Evolutionary conservation across 2,113 vertebrate genomes (phyloP).

Genomic region (Phasianus colchicus): DNA sequence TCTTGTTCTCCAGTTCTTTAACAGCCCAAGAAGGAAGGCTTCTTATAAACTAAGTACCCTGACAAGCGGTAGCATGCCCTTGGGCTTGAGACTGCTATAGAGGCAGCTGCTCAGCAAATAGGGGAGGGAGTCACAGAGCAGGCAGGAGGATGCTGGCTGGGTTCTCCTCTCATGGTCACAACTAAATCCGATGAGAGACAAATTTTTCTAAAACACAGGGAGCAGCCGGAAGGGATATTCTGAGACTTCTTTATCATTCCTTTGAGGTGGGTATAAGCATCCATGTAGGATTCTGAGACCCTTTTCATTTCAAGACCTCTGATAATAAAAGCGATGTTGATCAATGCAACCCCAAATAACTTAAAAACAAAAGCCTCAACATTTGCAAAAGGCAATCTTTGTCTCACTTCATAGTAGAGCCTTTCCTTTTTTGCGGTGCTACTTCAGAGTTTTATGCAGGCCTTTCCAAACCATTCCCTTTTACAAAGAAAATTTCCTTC

Average conservation of each 20-base stretch:
- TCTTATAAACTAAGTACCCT: neutral
- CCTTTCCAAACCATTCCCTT: neutral
- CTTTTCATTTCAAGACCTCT: neutral
- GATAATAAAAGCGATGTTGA: neutral
- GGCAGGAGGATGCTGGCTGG: neutral
- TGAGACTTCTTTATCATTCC: neutral
- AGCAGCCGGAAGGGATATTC: neutral
- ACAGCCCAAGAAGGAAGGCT: neutral
- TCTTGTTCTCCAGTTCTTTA: neutral
- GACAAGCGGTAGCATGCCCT: neutral
- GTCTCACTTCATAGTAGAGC: neutral
- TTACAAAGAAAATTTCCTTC: neutral
- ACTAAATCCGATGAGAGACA: neutral
- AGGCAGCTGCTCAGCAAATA: neutral
- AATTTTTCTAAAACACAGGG: neutral
- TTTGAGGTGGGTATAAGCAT: neutral
- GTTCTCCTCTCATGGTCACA: neutral
- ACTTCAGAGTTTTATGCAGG: neutral
- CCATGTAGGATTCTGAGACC: neutral
- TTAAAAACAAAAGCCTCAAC: neutral
- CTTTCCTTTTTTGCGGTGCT: rapidly evolving
- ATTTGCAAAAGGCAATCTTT: neutral
- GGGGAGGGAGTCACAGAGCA: neutral
- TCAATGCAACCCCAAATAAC: neutral
- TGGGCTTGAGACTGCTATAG: neutral